Evolutionary conservation across 2,888 invertebrate genomes (phyloP), one percentile per base, ranked within the genome.

Genomic region (Cephalotes varians): DNA sequence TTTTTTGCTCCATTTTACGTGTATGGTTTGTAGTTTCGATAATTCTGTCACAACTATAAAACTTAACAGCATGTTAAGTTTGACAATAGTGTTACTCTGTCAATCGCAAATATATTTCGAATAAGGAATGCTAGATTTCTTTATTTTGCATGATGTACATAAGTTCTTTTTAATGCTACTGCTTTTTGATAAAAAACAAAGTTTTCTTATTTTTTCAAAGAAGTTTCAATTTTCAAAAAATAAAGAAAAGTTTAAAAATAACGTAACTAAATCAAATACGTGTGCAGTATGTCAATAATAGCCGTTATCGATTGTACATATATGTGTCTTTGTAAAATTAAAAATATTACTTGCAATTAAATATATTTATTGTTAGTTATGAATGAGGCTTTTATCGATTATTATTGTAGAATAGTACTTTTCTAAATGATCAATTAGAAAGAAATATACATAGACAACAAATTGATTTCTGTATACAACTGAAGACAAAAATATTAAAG

Each of bases 1-100:
- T 86, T 82, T 88, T 86, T 85, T 81, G 60, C 84, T 82, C 67
- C 54, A 74, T 81, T 82, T 85, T 58, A 79, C 74, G 80, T 62
- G 49, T 25, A 62, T 49, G 65, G 73, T 76, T 77, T 65, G 81
- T 69, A 56, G 71, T 80, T 62, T 25, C 60, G 81, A 83, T 69
- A 62, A 83, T 77, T 81, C 60, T 60, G 80, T 84, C 74, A 58
- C 47, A 44, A 77, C 34, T 54, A 69, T 83, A 86, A 89, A 89
- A 85, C 64, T 76, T 56, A 21, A 6, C 56, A 44, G 31, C 37
- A 64, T 65, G n/a, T n/a, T n/a, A n/a, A 81, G 64, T 60, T 67
- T 51, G 76, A 72, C 65, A 25, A 47, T 82, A 49, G 56, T 47
- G 80, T 81, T 74, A 83, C 56, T 58, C 54, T 74, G 10, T 54